Base-by-base conservation (phyloP, 2,888 invertebrate genomes). In the Polydrusus tereticollis region DNA sequence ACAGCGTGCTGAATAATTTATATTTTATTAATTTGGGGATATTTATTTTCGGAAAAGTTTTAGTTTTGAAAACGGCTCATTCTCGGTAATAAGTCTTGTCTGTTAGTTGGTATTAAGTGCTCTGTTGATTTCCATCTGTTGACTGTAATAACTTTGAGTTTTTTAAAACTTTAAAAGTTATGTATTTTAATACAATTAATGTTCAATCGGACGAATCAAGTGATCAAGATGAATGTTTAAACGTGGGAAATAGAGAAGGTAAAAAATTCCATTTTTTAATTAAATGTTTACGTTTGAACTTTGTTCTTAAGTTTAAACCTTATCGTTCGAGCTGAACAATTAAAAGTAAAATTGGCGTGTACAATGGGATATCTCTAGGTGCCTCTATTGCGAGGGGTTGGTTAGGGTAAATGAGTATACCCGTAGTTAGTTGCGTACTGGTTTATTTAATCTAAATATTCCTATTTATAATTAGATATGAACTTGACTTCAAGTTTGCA, bases 131-230 rank as follows among this genome's bases (percentile, higher is more conserved):
- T 36, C 23, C 23, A 12, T 21, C 3, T 36, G 36, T 14, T 58
- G 16, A 29, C n/a, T 14, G 14, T n/a, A 8, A 23, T 26, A 26
- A 7, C 4, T 18, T n/a, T 14, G 18, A 45, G 20, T 45, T 12
- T 21, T 38, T 20, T 18, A 45, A 1, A 20, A 10, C 20, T 45
- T 18, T 6, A 41, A 10, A 55, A 33, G 36, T 57, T 5, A 58
- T 58, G 58, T 58, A 41, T 58, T 58, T 58, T 41, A 58, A 58
- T 38, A 2, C 6, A 58, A 7, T 10, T 58, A 20, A 55, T 55
- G 16, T 29, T n/a, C 26, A 50, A 14, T 1, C 26, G 4, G 14
- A 50, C 18, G 2, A 26, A 26, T 7, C 7, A 7, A n/a, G 33
- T n/a, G 16, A 21, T 12, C 8, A 14, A 4, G 21, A 21, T 23